phyloP scores from a whole-genome alignment of 2,797 vertebrate genomes.

The Picus viridis region DNA sequence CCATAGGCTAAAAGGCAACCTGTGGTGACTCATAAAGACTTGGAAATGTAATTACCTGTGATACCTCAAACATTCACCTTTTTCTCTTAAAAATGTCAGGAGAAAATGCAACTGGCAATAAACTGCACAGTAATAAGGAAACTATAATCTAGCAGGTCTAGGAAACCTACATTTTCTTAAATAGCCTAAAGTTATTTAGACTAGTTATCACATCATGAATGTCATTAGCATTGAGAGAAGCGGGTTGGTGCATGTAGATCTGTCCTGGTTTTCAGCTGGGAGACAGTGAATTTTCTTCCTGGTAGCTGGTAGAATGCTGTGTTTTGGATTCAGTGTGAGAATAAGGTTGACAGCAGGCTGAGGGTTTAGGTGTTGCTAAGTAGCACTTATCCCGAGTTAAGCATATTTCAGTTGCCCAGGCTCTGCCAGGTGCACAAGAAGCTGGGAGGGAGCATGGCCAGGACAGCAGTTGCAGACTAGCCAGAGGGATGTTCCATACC shows the following conservation, averaged over 20 bases:
- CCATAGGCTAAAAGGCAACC: neutral
- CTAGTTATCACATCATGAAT: conserved; percentile 17
- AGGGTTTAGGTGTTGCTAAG: neutral
- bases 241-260: neutral
- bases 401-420: neutral
- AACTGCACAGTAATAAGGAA: conserved; percentile 6
- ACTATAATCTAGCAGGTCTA: neutral
- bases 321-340: neutral
- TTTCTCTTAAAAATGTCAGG: conserved; percentile 33
- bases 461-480: neutral
- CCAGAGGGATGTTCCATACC: too few species aligned
- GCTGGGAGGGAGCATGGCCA: neutral
- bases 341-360: neutral
- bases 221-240: neutral
- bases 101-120: conserved; percentile 2
- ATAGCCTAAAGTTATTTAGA: neutral
- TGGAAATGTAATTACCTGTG: neutral
- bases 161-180: conserved; percentile 22
- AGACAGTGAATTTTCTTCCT: neutral
- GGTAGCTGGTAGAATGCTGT: neutral
- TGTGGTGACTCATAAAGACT: neutral
- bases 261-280: neutral
- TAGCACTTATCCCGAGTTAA: neutral
- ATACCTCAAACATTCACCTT: neutral
- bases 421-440: neutral